Evolutionary conservation across 2,113 vertebrate genomes (phyloP), one percentile per base, ranked within the genome.

Genomic region (Emberiza fucata): DNA sequence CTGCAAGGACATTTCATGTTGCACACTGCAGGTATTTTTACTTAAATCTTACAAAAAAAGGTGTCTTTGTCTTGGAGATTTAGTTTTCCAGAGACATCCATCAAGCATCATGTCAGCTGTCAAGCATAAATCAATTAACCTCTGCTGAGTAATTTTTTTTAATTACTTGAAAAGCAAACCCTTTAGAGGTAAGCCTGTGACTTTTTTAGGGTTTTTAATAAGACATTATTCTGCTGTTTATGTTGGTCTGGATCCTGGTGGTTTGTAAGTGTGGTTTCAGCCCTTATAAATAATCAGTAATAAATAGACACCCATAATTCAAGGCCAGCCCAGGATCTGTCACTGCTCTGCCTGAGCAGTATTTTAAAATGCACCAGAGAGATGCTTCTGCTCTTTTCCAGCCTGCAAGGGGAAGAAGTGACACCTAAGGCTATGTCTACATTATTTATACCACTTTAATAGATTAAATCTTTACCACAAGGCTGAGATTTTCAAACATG

Each of bases 381-480:
- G 4, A 80, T 31, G 69, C 75, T 92, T 75, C 84, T 90, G 94
- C 65, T 97, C 84, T 94, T 92, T 94, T 96, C 95, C 24, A 8
- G 81, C 92, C 90, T 97, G 85, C 70, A 21, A 82, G 85, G 95
- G 93, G 91, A 96, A 97, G 95, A 96, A 96, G n/a, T 92, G 97
- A 92, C 96, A 97, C 98, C 98, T 97, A 73, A 97, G 97, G 97
- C 97, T 97, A 96, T 90, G 92, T 98, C 97, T 98, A 85, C 97
- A 96, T 97, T 98, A 98, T 98, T 98, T 98, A 98, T 97, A 94
- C 72, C 83, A 90, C 96, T 98, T 98, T 97, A 94, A 98, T 97
- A 98, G 97, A 98, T 98, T 98, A 98, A 98, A 98, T 98, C 98
- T 97, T 96, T 82, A 97, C 97, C 96, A 90, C 90, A 76, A 95